Conservation (phyloP, 2,113 vertebrate genomes). For the Argyrosomus japonicus region DNA sequence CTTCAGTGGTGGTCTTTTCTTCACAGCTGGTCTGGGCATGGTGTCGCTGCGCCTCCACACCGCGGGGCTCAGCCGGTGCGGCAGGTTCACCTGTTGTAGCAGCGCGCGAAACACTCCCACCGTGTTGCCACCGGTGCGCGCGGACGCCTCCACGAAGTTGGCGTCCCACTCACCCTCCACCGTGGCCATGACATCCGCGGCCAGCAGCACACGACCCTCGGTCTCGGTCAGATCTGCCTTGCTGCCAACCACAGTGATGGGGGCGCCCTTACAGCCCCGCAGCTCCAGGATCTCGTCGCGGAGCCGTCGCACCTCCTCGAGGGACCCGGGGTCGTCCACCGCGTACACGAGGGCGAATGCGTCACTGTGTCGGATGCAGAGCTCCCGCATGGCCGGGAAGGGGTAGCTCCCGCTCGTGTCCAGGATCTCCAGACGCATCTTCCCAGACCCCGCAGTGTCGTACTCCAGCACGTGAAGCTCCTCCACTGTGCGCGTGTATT, state of each 20-base stretch:
- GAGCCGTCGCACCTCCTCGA: conserved; percentile 78
- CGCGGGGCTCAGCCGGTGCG: conserved; percentile 68
- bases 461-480: conserved; percentile 82
- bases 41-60: conserved; percentile 64
- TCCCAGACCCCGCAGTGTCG: conserved; percentile 50
- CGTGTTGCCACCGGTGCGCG: conserved; percentile 75
- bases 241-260: conserved; percentile 79
- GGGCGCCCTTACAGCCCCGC: conserved; percentile 52
- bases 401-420: conserved; percentile 86
- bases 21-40: conserved; percentile 25
- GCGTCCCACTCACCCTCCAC: conserved; percentile 79
- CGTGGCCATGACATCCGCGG: conserved; percentile 58
- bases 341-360: conserved; percentile 83
- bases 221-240: conserved; percentile 71
- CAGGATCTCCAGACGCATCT: conserved; percentile 80
- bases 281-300: conserved; percentile 79
- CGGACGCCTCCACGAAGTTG: conserved; percentile 81
- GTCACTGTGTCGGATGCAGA: conserved; percentile 81
- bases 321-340: conserved; percentile 74
- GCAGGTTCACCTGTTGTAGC: conserved; percentile 74
- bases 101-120: conserved; percentile 74
- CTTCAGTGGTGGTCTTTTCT: conserved; percentile 53
- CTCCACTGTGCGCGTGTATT: conserved; percentile 83
- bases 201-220: conserved; percentile 54
- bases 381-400: conserved; percentile 85